Base-by-base conservation (phyloP, 2,888 invertebrate species). In the Cyclophora punctaria region DNA sequence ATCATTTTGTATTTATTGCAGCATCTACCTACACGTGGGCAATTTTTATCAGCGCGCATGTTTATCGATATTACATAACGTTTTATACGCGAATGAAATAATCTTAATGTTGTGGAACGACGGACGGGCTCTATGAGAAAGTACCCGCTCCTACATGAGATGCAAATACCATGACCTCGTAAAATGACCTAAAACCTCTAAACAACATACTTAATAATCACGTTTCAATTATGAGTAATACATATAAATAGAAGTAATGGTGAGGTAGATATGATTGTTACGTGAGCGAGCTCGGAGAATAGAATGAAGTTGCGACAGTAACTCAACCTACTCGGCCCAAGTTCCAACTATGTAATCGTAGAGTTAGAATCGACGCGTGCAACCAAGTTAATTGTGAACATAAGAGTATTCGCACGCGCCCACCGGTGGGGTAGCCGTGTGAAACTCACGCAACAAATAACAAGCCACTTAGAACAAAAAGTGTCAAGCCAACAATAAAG, bases 231-330 rank as follows among this genome's bases (percentile, higher is more conserved):
- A 65, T 65, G 63, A 55, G 49, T 60, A 60, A 64, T 58, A n/a
- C n/a, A n/a, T n/a, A 57, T 59, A 63, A 66, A 60, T 57, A 68
- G 58, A 61, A 66, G 67, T 68, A 63, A 60, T 65, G 64, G 71
- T 68, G 69, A 68, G 71, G 71, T 69, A 51, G 47, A 67, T 54
- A 60, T 62, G 56, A 58, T 57, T 59, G 71, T 84, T 85, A 82
- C 80, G 79, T 82, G 78, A 81, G 57, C 71, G 60, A 63, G 63
- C 67, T 59, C 62, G 75, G 77, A 81, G 71, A 80, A 82, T 78
- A 78, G 76, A 78, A 81, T 73, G 75, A 64, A 74, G 76, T 82
- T 80, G 77, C 81, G 74, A 80, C 77, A 82, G 66, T 58, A 59
- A 71, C 67, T 69, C 76, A 80, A 68, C 79, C 37, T 37, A 4